Conservation (phyloP, 2,797 vertebrate genomes). For the Notoglanidium macrostoma region DNA sequence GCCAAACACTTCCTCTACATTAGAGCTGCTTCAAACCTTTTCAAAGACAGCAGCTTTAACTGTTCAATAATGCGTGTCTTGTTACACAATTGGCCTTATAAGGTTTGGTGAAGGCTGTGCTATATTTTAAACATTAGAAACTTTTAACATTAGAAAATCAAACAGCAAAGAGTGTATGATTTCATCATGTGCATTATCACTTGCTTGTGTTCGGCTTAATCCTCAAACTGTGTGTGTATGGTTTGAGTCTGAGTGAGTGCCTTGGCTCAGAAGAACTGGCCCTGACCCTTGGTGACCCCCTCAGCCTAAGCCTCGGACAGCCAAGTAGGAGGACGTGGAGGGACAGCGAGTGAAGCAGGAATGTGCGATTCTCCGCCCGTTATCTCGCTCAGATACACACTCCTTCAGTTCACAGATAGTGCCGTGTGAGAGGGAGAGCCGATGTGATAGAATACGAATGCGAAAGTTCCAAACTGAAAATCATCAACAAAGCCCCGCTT, state of each 20-base stretch:
- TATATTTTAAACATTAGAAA: background rate
- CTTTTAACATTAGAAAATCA: background rate
- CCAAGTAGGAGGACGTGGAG: slow-evolving; percentile 56
- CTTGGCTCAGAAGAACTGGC: slow-evolving; percentile 47
- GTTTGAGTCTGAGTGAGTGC: background rate
- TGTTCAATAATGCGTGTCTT: background rate
- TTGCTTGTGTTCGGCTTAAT: slow-evolving; percentile 11
- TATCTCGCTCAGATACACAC: slow-evolving; percentile 58
- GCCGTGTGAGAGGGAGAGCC: slow-evolving; percentile 40
- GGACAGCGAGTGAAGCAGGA: slow-evolving; percentile 63
- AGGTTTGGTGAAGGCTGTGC: background rate
- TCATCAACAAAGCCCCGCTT: slow-evolving; percentile 76
- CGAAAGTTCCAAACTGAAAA: slow-evolving; percentile 72
- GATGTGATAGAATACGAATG: slow-evolving; percentile 60
- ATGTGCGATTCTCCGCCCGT: slow-evolving; percentile 60
- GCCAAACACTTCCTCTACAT: slow-evolving; percentile 3
- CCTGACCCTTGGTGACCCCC: slow-evolving; percentile 68
- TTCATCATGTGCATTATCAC: background rate
- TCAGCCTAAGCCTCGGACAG: slow-evolving; percentile 30
- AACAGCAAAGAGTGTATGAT: slow-evolving; percentile 11
- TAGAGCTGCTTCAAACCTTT: background rate
- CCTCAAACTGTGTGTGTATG: background rate
- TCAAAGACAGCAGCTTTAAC: slow-evolving; percentile 13
- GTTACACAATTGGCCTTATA: background rate
- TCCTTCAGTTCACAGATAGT: slow-evolving; percentile 52